phyloP scores from a whole-genome alignment of 2,888 invertebrate genomes.

The Masnerella sp. region DNA sequence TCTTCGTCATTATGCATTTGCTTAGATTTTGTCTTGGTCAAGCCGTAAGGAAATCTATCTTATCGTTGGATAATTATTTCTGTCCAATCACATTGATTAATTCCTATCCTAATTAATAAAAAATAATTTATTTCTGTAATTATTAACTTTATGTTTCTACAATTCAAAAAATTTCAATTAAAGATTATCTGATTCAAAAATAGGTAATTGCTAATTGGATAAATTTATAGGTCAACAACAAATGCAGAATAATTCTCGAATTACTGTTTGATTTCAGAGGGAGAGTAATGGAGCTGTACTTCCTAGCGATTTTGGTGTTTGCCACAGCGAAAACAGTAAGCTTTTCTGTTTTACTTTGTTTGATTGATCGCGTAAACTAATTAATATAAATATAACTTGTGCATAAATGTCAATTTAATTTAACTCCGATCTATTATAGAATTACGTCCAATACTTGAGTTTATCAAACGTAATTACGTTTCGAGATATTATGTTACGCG shows the following conservation, averaged over 20 bases:
- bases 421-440: too few relatives aligned
- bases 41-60: conserved; percentile 1
- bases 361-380: conserved; percentile 1
- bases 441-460: too few relatives aligned
- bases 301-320: conserved; percentile 19
- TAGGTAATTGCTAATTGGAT: too few relatives aligned
- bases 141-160: not conserved
- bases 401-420: too few relatives aligned
- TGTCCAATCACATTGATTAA: conserved; percentile 1
- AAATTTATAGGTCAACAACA: too few relatives aligned
- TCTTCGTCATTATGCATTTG: conserved; percentile 25
- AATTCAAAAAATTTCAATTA: too few relatives aligned
- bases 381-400: not conserved
- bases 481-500: too few relatives aligned
- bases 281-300: conserved; percentile 29
- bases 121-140: not conserved
- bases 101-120: conserved; percentile 2
- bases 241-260: not conserved
- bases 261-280: conserved; percentile 28
- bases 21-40: conserved; percentile 5
- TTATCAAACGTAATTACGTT: too few relatives aligned
- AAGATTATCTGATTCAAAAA: too few relatives aligned
- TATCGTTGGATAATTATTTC: conserved; percentile 7
- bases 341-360: not conserved
- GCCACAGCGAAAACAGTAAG: conserved; percentile 42